phyloP scores from a whole-genome alignment of 2,888 invertebrate genomes.

The Ormyrus thymus region DNA sequence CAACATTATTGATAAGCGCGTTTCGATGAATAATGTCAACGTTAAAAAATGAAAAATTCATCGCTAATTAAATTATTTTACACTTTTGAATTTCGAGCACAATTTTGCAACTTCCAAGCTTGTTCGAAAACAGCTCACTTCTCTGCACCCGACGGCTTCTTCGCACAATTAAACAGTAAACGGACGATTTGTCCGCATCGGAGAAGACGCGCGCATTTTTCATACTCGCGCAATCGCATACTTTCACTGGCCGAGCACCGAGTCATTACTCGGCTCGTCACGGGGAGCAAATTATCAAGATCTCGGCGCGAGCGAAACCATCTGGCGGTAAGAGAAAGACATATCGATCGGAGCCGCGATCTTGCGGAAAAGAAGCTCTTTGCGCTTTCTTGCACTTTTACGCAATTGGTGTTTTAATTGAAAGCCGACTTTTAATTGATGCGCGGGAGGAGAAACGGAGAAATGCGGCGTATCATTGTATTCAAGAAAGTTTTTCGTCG shows the following conservation, averaged over 20 bases:
- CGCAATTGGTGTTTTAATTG: slow-evolving; percentile 19
- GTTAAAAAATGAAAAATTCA: too few species aligned
- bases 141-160: too few species aligned
- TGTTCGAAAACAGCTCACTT: too few species aligned
- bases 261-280: slow-evolving; percentile 43
- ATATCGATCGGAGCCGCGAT: too few species aligned
- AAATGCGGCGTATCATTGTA: neutral
- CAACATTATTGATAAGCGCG: too few species aligned
- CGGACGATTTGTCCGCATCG: neutral
- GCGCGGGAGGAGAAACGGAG: too few species aligned
- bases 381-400: neutral
- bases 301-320: slow-evolving; percentile 24
- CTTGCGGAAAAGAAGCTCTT: neutral
- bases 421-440: slow-evolving; percentile 1
- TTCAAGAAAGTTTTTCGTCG: slow-evolving; percentile 11
- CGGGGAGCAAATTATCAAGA: slow-evolving; percentile 37
- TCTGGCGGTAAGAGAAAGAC: neutral
- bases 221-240: neutral
- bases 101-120: too few species aligned
- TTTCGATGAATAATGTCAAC: too few species aligned
- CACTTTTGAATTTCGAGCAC: too few species aligned
- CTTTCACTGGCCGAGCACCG: slow-evolving; percentile 24
- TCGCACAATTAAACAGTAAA: neutral
- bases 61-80: too few species aligned
- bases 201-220: neutral